phyloP scores from a whole-genome alignment of 92 coral and sea anemone genomes.

The Bergia sp. region DNA sequence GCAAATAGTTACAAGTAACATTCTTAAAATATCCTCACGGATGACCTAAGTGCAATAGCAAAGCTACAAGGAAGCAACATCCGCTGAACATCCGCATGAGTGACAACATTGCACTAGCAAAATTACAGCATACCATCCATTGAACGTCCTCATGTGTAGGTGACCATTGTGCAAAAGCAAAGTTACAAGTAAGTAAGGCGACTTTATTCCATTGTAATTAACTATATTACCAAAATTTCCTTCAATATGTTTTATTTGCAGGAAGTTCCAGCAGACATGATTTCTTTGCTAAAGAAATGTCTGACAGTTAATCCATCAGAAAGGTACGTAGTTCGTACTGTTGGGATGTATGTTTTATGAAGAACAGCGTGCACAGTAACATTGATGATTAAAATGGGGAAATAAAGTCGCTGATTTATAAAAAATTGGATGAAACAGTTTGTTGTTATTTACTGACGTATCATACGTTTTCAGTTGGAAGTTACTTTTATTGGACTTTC shows the following conservation, averaged over 20 bases:
- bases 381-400: too few relatives aligned
- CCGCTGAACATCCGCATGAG: slow-evolving; percentile 41
- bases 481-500: background rate
- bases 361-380: too few relatives aligned
- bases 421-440: too few relatives aligned
- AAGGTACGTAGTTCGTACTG: slow-evolving; percentile 53
- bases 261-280: slow-evolving; percentile 77
- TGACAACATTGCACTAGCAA: slow-evolving; percentile 63
- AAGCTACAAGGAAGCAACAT: slow-evolving; percentile 61
- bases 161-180: slow-evolving; percentile 36
- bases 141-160: slow-evolving; percentile 34
- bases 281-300: slow-evolving; percentile 79
- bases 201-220: background rate
- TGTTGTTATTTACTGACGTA: too few relatives aligned
- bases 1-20: slow-evolving; percentile 58
- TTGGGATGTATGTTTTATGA: too few relatives aligned
- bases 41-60: slow-evolving; percentile 62
- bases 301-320: slow-evolving; percentile 71
- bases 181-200: slow-evolving; percentile 57
- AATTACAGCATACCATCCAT: slow-evolving; percentile 56
- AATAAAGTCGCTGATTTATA: too few relatives aligned
- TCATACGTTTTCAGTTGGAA: background rate
- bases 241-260: slow-evolving; percentile 15
- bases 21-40: slow-evolving; percentile 36
- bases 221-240: background rate